Evolutionary conservation across 2,797 vertebrate genomes (phyloP), one percentile per base, ranked within the genome.

Genomic region (Microchirus variegatus): DNA sequence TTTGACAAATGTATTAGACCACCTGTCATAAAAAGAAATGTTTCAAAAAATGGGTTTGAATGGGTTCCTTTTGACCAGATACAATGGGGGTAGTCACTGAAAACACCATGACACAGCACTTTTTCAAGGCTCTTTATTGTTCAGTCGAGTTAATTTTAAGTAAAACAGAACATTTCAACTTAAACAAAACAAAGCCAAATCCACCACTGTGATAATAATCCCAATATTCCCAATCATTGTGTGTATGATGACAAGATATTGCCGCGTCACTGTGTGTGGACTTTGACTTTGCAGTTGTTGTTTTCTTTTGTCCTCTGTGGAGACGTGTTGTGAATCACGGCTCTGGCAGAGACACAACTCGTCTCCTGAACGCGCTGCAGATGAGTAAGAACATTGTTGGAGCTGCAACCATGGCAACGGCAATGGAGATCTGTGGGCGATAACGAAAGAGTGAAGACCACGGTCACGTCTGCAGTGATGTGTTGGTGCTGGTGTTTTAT

Each of bases 401-500:
- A 59, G 84, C 83, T 56, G 84, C 77, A 38, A 89, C 73, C 50
- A 88, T 56, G 1, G 77, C 89, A 41, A 89, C 76, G 18, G 83
- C 67, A 14, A 68, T 77, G 49, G 63, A 87, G 35, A 85, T 52
- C 92, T 93, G 85, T 51, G 70, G 77, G 13, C 62, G 53, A 62
- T 26, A 52, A 78, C 14, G 65, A 57, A 44, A 57, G 10, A 46
- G 26, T 59, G 16, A 65, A 65, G 6, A 50, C n/a, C 35, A 67
- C 11, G 50, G 9, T 58, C 10, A 10, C 16, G 12, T 48, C 18
- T 22, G 40, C 12, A 14, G 3, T 43, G 14, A 53, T 22, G 16
- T 14, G 7, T 1, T 35, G 16, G 19, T 18, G 50, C 16, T 15
- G 12, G 18, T 42, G 38, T 44, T 31, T 31, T 6, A 54, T 12